Evolutionary conservation across 1,140 invertebrate genomes (phyloP), one percentile per base, ranked within the genome.

Genomic region (Zaprionus tsacasi): DNA sequence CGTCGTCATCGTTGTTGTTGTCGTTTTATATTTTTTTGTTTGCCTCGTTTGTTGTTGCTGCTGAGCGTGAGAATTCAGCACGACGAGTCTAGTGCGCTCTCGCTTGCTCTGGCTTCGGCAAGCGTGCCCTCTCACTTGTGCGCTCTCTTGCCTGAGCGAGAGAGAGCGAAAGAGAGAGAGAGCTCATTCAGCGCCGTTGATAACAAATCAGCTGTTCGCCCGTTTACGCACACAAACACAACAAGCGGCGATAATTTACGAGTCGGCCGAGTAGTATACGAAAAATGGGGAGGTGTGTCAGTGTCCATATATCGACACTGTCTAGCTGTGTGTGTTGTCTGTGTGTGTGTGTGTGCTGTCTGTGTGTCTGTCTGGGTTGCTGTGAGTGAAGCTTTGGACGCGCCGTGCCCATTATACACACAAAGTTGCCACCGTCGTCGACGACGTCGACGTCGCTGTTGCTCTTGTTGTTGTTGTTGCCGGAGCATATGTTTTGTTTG

Each of bases 201-300:
- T 81, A 89, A 85, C 71, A 76, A 81, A 89, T 89, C 85, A 89
- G 85, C 85, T 89, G 85, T 89, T 89, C 65, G 55, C 59, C 33
- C 45, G 40, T 64, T 30, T 55, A 70, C 70, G 50, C 55, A 58
- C 36, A 60, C 70, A 59, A n/a, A 35, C 67, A 64, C 40, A 33
- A 38, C 58, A 67, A 55, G 52, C 70, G 55, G 30, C 69, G 30
- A 66, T 71, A 66, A 71, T 66, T 71, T 71, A 71, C 69, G 69
- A 71, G 54, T 61, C 70, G 57, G 33, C 70, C 70, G 64, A 70
- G 59, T 78, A 65, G 66, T 66, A 71, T 66, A 50, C 48, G 57
- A 30, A 60, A 76, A 72, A 75, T 78, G 76, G 63, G 82, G 82
- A 86, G 82, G 81, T 79, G 76, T 81, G 82, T 86, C 75, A 59